These are phyloP conservation scores for Diorhabda carinulata DNA, from an alignment of 1,140 invertebrate species.

Conservation along the genomic window DNA sequence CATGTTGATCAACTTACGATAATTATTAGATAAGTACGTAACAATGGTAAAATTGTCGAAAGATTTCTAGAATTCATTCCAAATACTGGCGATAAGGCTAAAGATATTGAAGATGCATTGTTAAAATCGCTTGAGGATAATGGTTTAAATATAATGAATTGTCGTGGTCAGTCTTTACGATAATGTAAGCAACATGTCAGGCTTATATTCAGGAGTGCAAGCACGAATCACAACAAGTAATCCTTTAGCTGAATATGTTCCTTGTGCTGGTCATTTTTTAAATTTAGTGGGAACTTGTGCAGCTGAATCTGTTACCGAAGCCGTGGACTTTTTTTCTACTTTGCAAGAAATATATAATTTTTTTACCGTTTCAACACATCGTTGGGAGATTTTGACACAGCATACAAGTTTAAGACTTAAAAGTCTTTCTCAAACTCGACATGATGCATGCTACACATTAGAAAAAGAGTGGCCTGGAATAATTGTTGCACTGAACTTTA, in stretches of 20 bases:
- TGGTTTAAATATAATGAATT: constrained; percentile 3
- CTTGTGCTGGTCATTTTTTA: constrained; percentile 38
- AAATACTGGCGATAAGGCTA: constrained; percentile 37
- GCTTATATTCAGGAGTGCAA: neutral
- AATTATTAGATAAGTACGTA: constrained; percentile 33
- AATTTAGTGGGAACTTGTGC: constrained; percentile 37
- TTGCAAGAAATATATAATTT: neutral
- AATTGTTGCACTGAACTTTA: constrained; percentile 4
- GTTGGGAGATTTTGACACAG: constrained; percentile 40
- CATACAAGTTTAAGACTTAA: constrained; percentile 13
- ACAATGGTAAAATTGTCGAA: constrained; percentile 32
- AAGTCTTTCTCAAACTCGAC: too few relatives aligned
- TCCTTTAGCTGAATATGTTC: neutral
- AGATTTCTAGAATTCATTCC: constrained; percentile 38
- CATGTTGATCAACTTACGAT: constrained; percentile 14
- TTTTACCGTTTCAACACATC: neutral
- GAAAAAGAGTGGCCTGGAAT: constrained; percentile 8
- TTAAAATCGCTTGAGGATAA: constrained; percentile 22
- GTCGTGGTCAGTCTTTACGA: neutral
- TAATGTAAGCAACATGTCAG: neutral
- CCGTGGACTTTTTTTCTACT: neutral
- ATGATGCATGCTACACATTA: constrained; percentile 15
- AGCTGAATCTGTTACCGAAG: neutral
- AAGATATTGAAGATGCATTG: constrained; percentile 28
- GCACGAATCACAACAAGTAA: neutral